Conservation (phyloP, 2,797 vertebrate species). For the Syngnathus rostellatus region DNA sequence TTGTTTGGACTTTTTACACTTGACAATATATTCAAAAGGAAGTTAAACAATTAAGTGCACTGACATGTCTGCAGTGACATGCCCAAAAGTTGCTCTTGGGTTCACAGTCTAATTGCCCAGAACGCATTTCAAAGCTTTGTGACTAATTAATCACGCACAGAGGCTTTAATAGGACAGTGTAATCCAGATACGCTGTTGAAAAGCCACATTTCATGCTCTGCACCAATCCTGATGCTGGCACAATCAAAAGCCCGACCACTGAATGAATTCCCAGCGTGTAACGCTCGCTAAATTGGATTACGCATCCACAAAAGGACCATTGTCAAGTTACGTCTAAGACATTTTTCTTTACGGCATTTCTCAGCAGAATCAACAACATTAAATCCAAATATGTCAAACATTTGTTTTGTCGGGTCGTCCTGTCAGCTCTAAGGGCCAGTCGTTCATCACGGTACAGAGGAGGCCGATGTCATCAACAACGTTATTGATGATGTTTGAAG, state of each 20-base stretch:
- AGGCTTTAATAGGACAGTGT: constrained; percentile 49
- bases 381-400: constrained; percentile 53
- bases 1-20: background rate
- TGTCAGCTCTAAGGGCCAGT: constrained; percentile 25
- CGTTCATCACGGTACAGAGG: constrained; percentile 45
- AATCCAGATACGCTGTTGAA: constrained; percentile 48
- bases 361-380: constrained; percentile 44
- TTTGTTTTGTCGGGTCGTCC: constrained; percentile 46
- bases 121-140: constrained; percentile 36
- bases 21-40: background rate
- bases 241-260: constrained; percentile 35
- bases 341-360: constrained; percentile 37
- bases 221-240: constrained; percentile 38
- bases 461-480: constrained; percentile 42
- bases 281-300: constrained; percentile 42
- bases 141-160: constrained; percentile 56
- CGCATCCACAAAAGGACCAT: constrained; percentile 39
- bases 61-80: constrained; percentile 1
- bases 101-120: constrained; percentile 34
- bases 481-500: constrained; percentile 41
- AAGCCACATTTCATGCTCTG: constrained; percentile 57
- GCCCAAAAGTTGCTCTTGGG: constrained; percentile 18
- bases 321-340: constrained; percentile 38
- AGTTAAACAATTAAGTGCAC: background rate
- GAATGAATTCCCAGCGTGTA: constrained; percentile 46